phyloP scores from a whole-genome alignment of 2,797 vertebrate species.

The Onychomys arenicola region DNA sequence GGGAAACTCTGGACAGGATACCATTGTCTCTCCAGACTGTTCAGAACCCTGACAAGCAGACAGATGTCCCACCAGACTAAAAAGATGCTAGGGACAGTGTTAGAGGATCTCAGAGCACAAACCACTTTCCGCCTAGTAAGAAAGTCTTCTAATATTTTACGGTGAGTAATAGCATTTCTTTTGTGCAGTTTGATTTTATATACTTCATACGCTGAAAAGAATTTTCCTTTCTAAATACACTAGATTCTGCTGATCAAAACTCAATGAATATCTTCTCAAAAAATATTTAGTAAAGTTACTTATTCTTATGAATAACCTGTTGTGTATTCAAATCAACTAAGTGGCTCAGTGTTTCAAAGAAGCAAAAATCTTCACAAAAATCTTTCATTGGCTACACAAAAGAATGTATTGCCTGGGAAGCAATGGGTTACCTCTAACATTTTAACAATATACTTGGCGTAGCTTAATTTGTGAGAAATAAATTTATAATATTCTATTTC shows the following conservation, averaged over 20 bases:
- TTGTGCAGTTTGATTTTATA: neutral
- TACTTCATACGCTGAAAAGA: neutral
- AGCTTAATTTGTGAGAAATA: conserved; percentile 12
- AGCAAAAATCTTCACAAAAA: conserved; percentile 5
- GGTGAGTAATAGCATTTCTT: neutral
- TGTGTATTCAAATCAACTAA: neutral
- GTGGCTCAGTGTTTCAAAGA: neutral
- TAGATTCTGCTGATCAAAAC: neutral
- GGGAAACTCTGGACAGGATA: neutral
- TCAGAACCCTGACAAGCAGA: neutral
- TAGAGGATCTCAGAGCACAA: neutral
- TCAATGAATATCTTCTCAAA: neutral
- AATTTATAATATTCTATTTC: neutral
- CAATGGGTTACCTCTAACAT: neutral
- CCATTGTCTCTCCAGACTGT: neutral
- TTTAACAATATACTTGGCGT: neutral
- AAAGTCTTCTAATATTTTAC: neutral
- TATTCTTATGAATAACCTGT: neutral
- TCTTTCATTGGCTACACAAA: neutral
- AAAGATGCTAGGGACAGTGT: neutral
- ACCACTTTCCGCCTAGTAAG: neutral
- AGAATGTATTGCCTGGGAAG: neutral
- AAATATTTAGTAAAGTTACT: neutral
- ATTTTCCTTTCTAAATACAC: conserved; percentile 17
- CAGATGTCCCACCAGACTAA: neutral